Base-by-base conservation (phyloP, 2,888 invertebrate genomes). In the Pegoplata infirma region DNA sequence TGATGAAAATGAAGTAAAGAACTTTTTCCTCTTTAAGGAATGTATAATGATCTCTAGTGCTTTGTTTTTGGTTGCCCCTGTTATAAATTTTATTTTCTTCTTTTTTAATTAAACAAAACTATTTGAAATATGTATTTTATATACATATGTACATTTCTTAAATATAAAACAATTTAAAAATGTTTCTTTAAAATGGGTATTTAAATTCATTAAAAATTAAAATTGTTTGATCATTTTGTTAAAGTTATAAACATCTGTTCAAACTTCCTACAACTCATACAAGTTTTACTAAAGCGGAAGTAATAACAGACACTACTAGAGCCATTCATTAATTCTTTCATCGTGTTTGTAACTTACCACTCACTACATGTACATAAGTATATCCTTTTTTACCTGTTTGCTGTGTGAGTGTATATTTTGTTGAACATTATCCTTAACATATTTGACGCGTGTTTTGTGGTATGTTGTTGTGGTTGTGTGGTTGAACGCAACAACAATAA, bases 361-460 rank as follows among this genome's bases (percentile, higher is more conserved):
- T n/a, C n/a, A n/a, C n/a, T n/a, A n/a, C n/a, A n/a, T n/a, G 47
- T 17, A 19, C 53, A 40, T 25, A n/a, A n/a, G 16, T 46, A 17
- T 53, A 16, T 66, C 53, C 28, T 40, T 49, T n/a, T 25, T 51
- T 47, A 69, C 68, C 56, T 14, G 23, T 17, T 21, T 5, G 2
- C 10, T 51, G 61, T 74, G 51, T 76, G 73, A 51, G 61, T 64
- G 76, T 64, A 63, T 51, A 61, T 69, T 58, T 74, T 64, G 58
- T 55, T 69, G 63, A 71, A 67, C 74, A 75, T 75, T 76, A 82
- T 82, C 83, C 82, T 84, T 85, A 85, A 87, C 86, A 86, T 86
- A 86, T 86, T 84, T 84, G 86, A 85, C 83, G 86, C 87, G 84
- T 86, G 87, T 86, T 86, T 86, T 88, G 87, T 75, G 87, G 87